Evolutionary conservation across 92 coral and sea anemone genomes (phyloP).

Genomic region (Muricea muricata): DNA sequence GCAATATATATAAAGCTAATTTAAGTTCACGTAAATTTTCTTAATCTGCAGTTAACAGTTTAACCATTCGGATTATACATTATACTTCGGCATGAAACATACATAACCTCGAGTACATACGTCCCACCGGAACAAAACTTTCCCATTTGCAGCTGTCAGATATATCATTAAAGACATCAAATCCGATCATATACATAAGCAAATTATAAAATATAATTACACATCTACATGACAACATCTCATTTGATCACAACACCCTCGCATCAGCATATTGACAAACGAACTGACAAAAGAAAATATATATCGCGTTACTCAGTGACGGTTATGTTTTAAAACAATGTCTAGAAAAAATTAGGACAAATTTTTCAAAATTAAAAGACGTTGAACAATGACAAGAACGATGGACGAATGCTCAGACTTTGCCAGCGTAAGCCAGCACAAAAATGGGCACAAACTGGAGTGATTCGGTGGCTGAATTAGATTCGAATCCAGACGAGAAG

Average conservation of each 20-base stretch:
- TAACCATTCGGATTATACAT: too few relatives aligned
- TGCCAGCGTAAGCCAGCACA: background rate
- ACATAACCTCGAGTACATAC: too few relatives aligned
- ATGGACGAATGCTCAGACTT: background rate
- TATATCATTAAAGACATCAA: background rate
- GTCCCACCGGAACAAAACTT: background rate
- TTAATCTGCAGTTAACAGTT: too few relatives aligned
- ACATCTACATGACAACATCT: background rate
- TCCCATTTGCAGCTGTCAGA: background rate
- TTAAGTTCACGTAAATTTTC: too few relatives aligned
- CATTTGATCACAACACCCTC: background rate
- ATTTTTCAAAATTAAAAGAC: background rate
- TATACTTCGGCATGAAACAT: too few relatives aligned
- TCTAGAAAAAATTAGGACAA: background rate
- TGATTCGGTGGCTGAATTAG: background rate
- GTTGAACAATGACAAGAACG: background rate
- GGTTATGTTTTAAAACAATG: background rate
- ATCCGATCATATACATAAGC: background rate
- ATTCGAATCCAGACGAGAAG: background rate
- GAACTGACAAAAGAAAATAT: background rate
- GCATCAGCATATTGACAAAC: background rate
- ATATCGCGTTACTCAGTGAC: background rate
- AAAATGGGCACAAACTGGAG: slow-evolving; percentile 13
- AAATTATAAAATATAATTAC: background rate
- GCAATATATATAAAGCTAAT: too few relatives aligned